Evolutionary conservation across 2,888 invertebrate genomes (phyloP).

Genomic region (Volucella bombylans): DNA sequence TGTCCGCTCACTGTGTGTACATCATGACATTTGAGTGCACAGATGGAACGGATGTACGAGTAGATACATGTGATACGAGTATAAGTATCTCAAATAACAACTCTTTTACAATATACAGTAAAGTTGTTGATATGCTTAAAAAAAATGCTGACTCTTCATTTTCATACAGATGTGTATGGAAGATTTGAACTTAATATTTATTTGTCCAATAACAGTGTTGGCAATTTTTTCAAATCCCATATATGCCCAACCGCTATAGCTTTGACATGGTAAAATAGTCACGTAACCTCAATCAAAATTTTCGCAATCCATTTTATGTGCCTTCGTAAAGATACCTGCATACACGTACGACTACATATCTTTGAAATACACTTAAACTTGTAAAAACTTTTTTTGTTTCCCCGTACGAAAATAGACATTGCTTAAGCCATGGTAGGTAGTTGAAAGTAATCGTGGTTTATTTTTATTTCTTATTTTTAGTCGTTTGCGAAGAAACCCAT

Average conservation of each 20-base stretch:
- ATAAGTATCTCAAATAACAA: too few species aligned
- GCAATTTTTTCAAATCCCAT: too few species aligned
- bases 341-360: neutral
- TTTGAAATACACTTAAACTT: neutral
- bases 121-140: too few species aligned
- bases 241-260: constrained; percentile 16
- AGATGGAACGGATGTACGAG: too few species aligned
- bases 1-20: too few species aligned
- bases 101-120: too few species aligned
- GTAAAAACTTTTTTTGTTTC: neutral
- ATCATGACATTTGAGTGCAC: too few species aligned
- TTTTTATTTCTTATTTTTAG: neutral
- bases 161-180: too few species aligned
- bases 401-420: constrained; percentile 19
- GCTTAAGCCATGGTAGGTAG: constrained; percentile 23
- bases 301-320: constrained; percentile 43
- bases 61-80: too few species aligned
- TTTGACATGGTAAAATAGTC: constrained; percentile 45
- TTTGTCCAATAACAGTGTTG: too few species aligned
- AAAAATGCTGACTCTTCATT: too few species aligned
- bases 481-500: constrained; percentile 11
- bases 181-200: too few species aligned
- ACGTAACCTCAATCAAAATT: constrained; percentile 52
- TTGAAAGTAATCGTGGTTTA: constrained; percentile 24
- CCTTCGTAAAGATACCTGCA: neutral